A percentile compares a stretch with the other conserved stretches of the same genome.
Conservation (phyloP, 2,888 invertebrate genomes). For the Pristionchus japonicus region DNA sequence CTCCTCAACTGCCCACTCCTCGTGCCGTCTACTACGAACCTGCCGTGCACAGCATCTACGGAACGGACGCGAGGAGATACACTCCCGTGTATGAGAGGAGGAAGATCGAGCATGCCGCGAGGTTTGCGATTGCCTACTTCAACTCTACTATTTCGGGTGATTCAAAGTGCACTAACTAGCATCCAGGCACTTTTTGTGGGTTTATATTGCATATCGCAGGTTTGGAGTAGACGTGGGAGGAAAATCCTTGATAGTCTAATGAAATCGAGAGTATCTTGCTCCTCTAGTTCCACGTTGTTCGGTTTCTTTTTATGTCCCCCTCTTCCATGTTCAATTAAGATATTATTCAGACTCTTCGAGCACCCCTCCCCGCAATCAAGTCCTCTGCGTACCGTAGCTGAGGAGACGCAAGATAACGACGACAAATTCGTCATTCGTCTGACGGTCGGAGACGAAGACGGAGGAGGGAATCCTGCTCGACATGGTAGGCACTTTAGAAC, state of each 20-base stretch:
- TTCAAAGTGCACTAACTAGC: too few species aligned
- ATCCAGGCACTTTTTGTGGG: too few species aligned
- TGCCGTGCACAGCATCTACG: constrained; percentile 12
- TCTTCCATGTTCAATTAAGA: too few species aligned
- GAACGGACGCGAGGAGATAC: constrained; percentile 39
- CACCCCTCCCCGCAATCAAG: background rate
- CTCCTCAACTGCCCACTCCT: background rate
- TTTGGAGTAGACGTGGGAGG: too few species aligned
- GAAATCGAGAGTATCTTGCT: background rate
- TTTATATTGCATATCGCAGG: too few species aligned
- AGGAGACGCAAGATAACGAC: constrained; percentile 25
- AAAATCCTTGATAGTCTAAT: too few species aligned
- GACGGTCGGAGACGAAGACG: constrained; percentile 37
- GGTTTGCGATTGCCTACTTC: too few species aligned
- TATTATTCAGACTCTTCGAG: background rate
- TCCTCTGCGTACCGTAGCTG: background rate
- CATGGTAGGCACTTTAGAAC: too few species aligned
- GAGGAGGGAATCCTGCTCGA: background rate
- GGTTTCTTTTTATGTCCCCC: too few species aligned
- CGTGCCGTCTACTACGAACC: constrained; percentile 35
- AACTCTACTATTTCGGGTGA: too few species aligned
- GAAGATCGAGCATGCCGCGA: background rate
- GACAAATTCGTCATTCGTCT: constrained; percentile 39
- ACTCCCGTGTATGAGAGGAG: constrained; percentile 19
- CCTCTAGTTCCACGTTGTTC: too few species aligned